A percentile compares a stretch with the other conserved stretches of the same genome.
Conservation (phyloP, 2,797 vertebrate species). For the Myripristis jacobus region DNA sequence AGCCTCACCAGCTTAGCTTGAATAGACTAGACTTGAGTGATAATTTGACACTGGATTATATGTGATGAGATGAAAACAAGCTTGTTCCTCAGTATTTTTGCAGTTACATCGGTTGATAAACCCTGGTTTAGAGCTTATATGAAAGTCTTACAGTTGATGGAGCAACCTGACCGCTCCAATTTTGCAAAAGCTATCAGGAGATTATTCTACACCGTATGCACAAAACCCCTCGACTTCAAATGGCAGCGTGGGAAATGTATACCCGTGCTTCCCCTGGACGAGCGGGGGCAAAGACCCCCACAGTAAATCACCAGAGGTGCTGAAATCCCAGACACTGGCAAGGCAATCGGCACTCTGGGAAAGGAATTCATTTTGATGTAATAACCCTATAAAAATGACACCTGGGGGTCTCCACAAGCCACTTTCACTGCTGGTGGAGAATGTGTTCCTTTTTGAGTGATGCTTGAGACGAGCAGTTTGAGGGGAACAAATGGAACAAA, state of each 20-base stretch:
- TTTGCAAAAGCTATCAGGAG: constrained; percentile 43
- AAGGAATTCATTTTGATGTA: constrained; percentile 78
- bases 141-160: constrained; percentile 17
- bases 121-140: too few relatives aligned
- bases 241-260: constrained; percentile 72
- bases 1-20: not conserved
- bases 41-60: not conserved
- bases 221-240: constrained; percentile 57
- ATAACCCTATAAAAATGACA: constrained; percentile 70
- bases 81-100: constrained; percentile 7
- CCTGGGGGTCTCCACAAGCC: constrained; percentile 53
- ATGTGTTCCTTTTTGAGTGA: constrained; percentile 18
- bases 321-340: constrained; percentile 76
- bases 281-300: constrained; percentile 72
- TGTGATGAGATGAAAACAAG: constrained; percentile 14
- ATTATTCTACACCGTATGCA: constrained; percentile 54
- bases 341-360: constrained; percentile 81
- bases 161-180: constrained; percentile 40
- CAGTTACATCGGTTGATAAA: not conserved
- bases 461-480: constrained; percentile 24
- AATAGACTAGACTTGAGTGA: not conserved
- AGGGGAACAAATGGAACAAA: not conserved
- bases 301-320: constrained; percentile 76
- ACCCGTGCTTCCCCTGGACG: constrained; percentile 64
- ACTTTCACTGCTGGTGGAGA: constrained; percentile 48